These are phyloP conservation scores for Phymastichus coffea DNA, from an alignment of 1,140 invertebrate genomes.

Conservation along the genomic window DNA sequence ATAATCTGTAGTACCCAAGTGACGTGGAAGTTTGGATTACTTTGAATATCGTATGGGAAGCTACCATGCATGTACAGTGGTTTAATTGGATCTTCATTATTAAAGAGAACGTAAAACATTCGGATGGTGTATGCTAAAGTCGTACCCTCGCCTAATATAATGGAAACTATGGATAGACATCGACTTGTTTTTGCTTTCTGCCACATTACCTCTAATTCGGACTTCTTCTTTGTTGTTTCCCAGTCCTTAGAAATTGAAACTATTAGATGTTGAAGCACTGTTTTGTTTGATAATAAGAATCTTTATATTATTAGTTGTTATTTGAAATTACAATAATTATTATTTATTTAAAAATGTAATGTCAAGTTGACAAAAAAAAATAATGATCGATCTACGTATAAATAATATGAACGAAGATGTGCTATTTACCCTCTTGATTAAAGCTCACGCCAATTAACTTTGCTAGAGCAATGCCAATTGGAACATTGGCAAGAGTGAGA, in stretches of 20 bases:
- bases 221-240: neutral
- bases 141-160: neutral
- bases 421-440: neutral
- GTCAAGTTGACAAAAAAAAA: neutral
- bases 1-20: constrained; percentile 49
- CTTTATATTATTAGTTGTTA: too few species aligned
- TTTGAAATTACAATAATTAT: too few species aligned
- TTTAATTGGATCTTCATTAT: neutral
- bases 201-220: constrained; percentile 10
- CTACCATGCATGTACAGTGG: constrained; percentile 17
- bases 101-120: neutral
- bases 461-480: neutral
- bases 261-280: neutral
- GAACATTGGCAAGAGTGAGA: constrained; percentile 4
- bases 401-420: neutral
- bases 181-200: neutral
- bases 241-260: constrained; percentile 14
- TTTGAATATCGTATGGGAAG: constrained; percentile 52
- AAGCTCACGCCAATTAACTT: neutral
- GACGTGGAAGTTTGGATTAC: constrained; percentile 49
- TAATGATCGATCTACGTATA: neutral
- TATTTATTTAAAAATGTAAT: too few species aligned
- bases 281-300: too few species aligned
- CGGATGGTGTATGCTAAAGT: neutral
- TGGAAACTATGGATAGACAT: neutral